Conservation (phyloP, 2,888 invertebrate species). For the Xestia ashworthii region DNA sequence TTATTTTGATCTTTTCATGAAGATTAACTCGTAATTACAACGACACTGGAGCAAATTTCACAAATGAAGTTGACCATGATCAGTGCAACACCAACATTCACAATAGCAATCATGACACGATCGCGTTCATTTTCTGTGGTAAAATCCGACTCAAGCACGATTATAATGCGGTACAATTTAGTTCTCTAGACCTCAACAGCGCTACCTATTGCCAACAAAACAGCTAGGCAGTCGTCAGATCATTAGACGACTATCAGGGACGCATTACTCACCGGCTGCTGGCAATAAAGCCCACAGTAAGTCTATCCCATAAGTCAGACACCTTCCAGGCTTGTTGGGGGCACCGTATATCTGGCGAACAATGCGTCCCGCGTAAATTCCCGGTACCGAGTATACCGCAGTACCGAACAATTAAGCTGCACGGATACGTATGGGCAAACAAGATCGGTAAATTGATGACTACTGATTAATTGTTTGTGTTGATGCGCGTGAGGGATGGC, state of each 20-base stretch:
- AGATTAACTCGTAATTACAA: neutral
- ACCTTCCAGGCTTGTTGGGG: constrained; percentile 61
- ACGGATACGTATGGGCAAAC: constrained; percentile 58
- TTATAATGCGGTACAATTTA: neutral
- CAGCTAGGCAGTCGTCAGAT: constrained; percentile 48
- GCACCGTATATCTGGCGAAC: constrained; percentile 68
- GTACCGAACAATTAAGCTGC: constrained; percentile 62
- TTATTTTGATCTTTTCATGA: neutral
- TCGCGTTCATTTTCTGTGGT: neutral
- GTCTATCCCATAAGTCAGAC: constrained; percentile 67
- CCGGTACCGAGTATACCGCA: constrained; percentile 23
- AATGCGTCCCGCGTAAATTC: constrained; percentile 66
- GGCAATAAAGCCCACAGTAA: constrained; percentile 65
- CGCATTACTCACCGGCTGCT: constrained; percentile 57
- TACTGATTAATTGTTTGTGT: constrained; percentile 67
- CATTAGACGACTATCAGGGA: constrained; percentile 65
- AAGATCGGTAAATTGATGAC: constrained; percentile 64
- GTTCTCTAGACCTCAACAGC: neutral
- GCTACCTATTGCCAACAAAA: constrained; percentile 4
- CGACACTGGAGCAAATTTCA: neutral
- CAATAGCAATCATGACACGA: neutral
- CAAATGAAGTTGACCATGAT: neutral
- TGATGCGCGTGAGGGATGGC: constrained; percentile 52
- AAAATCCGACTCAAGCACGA: neutral
- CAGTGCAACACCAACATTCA: neutral